Evolutionary conservation across 2,888 invertebrate genomes (phyloP).

Genomic region (Archips crataeganus): DNA sequence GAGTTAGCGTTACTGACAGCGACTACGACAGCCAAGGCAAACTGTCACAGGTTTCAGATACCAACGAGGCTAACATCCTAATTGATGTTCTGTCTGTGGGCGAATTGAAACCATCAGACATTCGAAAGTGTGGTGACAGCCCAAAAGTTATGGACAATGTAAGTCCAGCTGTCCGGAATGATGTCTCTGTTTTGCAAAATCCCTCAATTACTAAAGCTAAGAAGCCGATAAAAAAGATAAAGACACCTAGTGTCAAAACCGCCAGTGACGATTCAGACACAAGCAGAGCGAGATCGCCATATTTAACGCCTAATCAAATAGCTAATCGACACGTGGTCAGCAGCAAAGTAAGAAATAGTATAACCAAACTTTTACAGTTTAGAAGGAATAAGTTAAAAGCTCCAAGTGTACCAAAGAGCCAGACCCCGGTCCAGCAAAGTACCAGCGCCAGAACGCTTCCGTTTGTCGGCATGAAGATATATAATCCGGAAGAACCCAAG

Average conservation of each 20-base stretch:
- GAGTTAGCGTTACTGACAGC: conserved; percentile 54
- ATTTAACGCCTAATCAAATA: conserved; percentile 29
- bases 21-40: conserved; percentile 70
- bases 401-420: conserved; percentile 5
- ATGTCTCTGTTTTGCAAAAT: neutral
- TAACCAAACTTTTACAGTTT: conserved; percentile 66
- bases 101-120: conserved; percentile 65
- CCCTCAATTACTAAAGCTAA: conserved; percentile 11
- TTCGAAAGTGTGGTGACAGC: neutral
- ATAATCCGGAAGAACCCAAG: conserved; percentile 52
- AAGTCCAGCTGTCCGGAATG: conserved; percentile 9
- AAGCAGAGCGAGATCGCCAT: conserved; percentile 31
- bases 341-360: conserved; percentile 60
- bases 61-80: conserved; percentile 58
- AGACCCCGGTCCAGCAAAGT: neutral
- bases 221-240: neutral
- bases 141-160: conserved; percentile 37
- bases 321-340: conserved; percentile 42
- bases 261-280: conserved; percentile 27
- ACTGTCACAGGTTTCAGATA: conserved; percentile 56
- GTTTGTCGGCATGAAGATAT: conserved; percentile 36
- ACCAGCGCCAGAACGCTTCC: conserved; percentile 3
- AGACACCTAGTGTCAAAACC: conserved; percentile 12
- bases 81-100: conserved; percentile 72
- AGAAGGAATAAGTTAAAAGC: conserved; percentile 55